Conservation (phyloP, 2,113 vertebrate species). For the Atractosteus spatula region DNA sequence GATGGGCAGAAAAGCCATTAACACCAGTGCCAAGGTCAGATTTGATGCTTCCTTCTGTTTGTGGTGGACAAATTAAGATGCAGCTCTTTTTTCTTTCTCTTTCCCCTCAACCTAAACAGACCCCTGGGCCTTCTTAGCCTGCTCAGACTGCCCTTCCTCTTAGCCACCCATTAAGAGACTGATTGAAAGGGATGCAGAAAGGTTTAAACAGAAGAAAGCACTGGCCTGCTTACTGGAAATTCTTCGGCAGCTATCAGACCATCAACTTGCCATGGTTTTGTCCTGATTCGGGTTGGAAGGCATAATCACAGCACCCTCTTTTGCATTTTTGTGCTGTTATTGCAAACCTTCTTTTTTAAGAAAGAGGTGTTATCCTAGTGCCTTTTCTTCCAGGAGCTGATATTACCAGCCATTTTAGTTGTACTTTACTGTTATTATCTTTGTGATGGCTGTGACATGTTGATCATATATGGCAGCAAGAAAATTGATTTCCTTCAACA, state of each 20-base stretch:
- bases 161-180: conserved; percentile 72
- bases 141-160: conserved; percentile 67
- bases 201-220: conserved; percentile 55
- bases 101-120: conserved; percentile 63
- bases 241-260: conserved; percentile 59
- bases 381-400: conserved; percentile 49
- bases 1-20: conserved; percentile 72
- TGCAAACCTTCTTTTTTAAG: conserved; percentile 37
- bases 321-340: conserved; percentile 34
- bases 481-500: conserved; percentile 96
- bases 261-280: conserved; percentile 47
- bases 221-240: conserved; percentile 63
- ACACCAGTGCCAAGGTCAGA: conserved; percentile 74
- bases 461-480: conserved; percentile 88
- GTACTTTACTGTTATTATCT: conserved; percentile 80
- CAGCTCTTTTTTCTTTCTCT: conserved; percentile 43
- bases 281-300: conserved; percentile 39
- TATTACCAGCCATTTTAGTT: conserved; percentile 75
- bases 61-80: conserved; percentile 72
- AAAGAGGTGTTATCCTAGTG: conserved; percentile 44
- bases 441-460: conserved; percentile 83
- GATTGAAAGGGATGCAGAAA: conserved; percentile 65
- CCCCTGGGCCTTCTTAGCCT: conserved; percentile 66
- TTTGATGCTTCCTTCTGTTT: conserved; percentile 76
- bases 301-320: conserved; percentile 29